Base-by-base conservation (phyloP, 1,140 invertebrate genomes). In the Lycorma delicatula region DNA sequence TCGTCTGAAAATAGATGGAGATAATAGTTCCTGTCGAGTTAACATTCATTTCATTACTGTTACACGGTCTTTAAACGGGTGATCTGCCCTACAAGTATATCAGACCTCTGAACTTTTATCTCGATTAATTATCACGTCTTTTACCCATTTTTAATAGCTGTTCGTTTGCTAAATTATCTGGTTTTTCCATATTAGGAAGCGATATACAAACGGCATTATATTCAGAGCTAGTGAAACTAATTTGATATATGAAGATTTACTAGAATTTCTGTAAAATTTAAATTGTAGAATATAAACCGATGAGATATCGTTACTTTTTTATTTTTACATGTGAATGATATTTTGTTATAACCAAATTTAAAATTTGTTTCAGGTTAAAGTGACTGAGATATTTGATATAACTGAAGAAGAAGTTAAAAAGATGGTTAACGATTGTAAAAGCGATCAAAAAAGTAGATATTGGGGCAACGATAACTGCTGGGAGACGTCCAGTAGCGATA, bases 321-420 rank as follows among this genome's bases (percentile, higher is more conserved):
- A 28, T 28, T 63, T 53, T 61, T 52, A 59, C 63, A 25, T 69
- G 70, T 9, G n/a, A n/a, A n/a, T n/a, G n/a, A n/a, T n/a, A n/a
- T n/a, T n/a, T n/a, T n/a, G n/a, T 34, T 34, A 9, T 34, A n/a
- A 34, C 31, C n/a, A n/a, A 34, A 9, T 34, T 34, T 34, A 9
- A 9, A 34, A 41, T 54, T 1, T 26, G 4, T 54, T 61, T 28
- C 67, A 81, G 76, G 81, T 88, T 46, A 87, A 89, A 71, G 82
- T 93, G 57, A 90, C 88, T 2, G 89, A 93, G 75, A 91, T 93
- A 63, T 92, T 87, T 68, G 87, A 91, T 68, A 83, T 91, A 65
- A 85, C 87, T 9, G 83, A 89, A 56, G 74, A 75, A 29, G 80
- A 84, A 60, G 67, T 67, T n/a, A 66, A 72, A 28, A 60, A 71